Evolutionary conservation across 92 coral and sea anemone genomes (phyloP), one percentile per base, ranked within the genome.

Genomic region (Siderastrea siderea): DNA sequence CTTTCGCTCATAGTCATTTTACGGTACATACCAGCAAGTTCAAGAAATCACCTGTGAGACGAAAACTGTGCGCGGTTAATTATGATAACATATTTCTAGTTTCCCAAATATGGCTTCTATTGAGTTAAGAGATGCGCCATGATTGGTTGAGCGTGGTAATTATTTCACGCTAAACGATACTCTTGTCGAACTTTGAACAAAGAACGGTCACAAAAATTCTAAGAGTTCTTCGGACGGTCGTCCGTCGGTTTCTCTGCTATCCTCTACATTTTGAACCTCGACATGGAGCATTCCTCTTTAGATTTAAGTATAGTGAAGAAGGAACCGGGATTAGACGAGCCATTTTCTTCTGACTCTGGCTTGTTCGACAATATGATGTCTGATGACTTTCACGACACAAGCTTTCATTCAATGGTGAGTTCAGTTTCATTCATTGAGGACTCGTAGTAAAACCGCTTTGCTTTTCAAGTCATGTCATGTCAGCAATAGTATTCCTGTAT

Each of bases 41-140:
- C 90, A 64, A 70, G 87, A 82, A 87, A 95, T 95, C 98, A 95
- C 98, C 98, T 93, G 98, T 88, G 94, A 82, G 87, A 94, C 91
- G 62, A 66, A 80, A 79, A 43, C 77, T 87, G 63, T 75, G 80
- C 61, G 9, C 16, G 9, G 3, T 19, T 76, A 73, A 73, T 82
- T 95, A 91, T 86, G 89, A 85, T 95, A 91, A 93, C 65, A 77
- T 84, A 90, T 74, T 68, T 87, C 26, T 3, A 10, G 0, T 11
- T 47, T 79, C 49, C 96, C 96, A 88, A 75, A 91, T 93, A 82
- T 89, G 92, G 96, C 55, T 59, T 70, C 12, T 46, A 26, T 59
- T 44, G 44, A 51, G 62, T 49, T 19, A 71, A 17, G 44, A 3
- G 15, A 45, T 51, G 84, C 65, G 68, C 85, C 83, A 38, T 91